Evolutionary conservation across 1,140 invertebrate species (phyloP).

Genomic region (Cherax destructor): DNA sequence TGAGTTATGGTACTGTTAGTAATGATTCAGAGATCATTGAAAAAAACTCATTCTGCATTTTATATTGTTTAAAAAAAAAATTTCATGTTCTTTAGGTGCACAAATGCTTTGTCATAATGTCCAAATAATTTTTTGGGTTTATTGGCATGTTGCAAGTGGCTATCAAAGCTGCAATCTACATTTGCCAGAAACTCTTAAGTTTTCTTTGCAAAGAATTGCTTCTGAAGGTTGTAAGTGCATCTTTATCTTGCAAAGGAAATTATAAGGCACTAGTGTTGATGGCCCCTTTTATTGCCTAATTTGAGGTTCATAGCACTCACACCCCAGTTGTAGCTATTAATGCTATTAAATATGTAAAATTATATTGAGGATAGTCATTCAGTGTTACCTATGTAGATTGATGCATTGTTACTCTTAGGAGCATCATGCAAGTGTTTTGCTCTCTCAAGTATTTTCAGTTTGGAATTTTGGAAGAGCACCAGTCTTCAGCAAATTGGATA

Average conservation of each 20-base stretch:
- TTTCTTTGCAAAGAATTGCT: background rate
- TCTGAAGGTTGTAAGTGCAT: background rate
- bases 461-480: background rate
- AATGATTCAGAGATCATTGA: background rate
- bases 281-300: background rate
- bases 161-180: constrained; percentile 11
- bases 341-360: background rate
- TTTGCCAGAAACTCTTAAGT: background rate
- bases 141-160: constrained; percentile 27
- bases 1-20: background rate
- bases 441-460: background rate
- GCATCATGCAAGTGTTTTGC: constrained; percentile 11
- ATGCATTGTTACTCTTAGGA: constrained; percentile 27
- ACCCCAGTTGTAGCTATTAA: constrained; percentile 6
- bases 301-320: background rate
- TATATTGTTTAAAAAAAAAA: background rate
- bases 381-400: constrained; percentile 10
- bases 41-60: background rate
- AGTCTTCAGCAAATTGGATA: background rate
- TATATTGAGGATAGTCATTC: constrained; percentile 19
- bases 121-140: constrained; percentile 20
- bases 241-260: background rate
- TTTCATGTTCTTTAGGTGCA: constrained; percentile 37
- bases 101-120: constrained; percentile 30
- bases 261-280: constrained; percentile 23